Evolutionary conservation across 2,113 vertebrate species (phyloP), one percentile per base, ranked within the genome.

Genomic region (Rhynchomys soricoides): DNA sequence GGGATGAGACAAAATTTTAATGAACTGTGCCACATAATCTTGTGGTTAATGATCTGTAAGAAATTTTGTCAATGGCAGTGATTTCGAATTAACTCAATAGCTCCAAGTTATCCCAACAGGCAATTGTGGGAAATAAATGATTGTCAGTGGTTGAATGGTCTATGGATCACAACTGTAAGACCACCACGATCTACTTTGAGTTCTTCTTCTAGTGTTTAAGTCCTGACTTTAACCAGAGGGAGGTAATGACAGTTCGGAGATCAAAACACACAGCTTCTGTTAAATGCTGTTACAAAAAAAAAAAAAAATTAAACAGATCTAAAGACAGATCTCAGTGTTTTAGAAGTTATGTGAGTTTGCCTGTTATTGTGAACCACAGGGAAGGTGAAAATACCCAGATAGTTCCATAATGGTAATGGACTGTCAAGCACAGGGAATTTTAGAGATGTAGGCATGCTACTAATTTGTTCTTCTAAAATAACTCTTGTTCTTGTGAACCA

Each of bases 1-100:
- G 94, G 98, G 97, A 97, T 96, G 97, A 98, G 98, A 99, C 96
- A 97, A 98, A 98, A 98, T 98, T 98, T 98, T 98, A 98, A 98
- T 98, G 98, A 98, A 98, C 98, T 98, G 96, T 98, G 97, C 98
- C 98, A 98, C 98, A 97, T 98, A 98, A 98, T 98, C 98, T 98
- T 96, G 95, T 5, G 74, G 97, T 98, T 98, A 99, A 99, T 98
- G 98, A 17, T 70, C 98, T 98, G 97, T 96, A 98, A 98, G 98
- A 98, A 96, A 93, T 95, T 98, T 98, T 98, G 98, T 98, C 98
- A 98, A 97, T 98, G 98, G 97, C 87, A 96, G 97, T 92, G 97
- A 98, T 97, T 98, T 74, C 90, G 96, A 98, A 98, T 97, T 97
- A 98, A 98, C 94, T 98, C 97, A 73, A 71, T 77, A 11, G 95